These are phyloP conservation scores for Wiebesia pumilae DNA, from an alignment of 1,140 invertebrate genomes.

Conservation along the genomic window DNA sequence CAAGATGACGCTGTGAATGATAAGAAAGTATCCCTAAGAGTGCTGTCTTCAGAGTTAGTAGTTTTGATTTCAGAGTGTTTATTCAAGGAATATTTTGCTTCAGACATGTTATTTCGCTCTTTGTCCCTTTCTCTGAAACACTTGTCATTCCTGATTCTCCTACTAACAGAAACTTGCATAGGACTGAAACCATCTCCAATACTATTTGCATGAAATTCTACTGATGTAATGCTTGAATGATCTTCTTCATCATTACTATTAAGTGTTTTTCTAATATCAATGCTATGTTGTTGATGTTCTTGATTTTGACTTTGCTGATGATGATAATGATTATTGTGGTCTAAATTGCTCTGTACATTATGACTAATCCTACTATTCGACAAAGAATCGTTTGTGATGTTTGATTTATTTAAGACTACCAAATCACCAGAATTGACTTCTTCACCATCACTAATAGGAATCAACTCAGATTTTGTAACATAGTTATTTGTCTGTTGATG, in stretches of 20 bases:
- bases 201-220: neutral
- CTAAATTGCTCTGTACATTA: conserved; percentile 57
- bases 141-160: neutral
- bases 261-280: neutral
- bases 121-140: neutral
- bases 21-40: conserved; percentile 5
- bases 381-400: neutral
- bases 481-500: conserved; percentile 60
- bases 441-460: conserved; percentile 64
- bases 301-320: conserved; percentile 50
- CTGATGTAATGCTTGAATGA: neutral
- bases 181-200: neutral
- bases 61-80: neutral
- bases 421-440: conserved; percentile 23
- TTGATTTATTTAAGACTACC: conserved; percentile 18
- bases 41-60: conserved; percentile 30
- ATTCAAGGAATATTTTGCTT: conserved; percentile 3
- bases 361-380: conserved; percentile 49
- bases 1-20: conserved; percentile 43
- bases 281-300: conserved; percentile 26
- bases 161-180: neutral
- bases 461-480: conserved; percentile 57
- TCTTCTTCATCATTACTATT: neutral
- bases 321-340: conserved; percentile 58
- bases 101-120: neutral